Evolutionary conservation across 2,113 vertebrate species (phyloP).

Genomic region (Carassius carassius): DNA sequence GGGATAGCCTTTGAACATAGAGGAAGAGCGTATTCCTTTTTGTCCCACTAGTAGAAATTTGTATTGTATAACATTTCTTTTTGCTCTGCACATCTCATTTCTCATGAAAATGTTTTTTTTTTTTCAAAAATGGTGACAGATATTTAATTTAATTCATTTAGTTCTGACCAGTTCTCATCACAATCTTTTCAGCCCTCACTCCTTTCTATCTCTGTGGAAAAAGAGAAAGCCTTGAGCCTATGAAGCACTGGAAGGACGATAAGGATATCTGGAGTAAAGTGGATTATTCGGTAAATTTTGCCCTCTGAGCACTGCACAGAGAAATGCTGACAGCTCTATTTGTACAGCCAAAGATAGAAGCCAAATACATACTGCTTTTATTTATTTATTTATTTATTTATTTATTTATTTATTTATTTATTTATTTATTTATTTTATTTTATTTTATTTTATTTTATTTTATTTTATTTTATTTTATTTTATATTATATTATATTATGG

Average conservation of each 20-base stretch:
- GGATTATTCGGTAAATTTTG: slow-evolving; percentile 38
- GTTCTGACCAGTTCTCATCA: slow-evolving; percentile 6
- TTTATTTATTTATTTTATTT: too few species aligned
- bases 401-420: too few species aligned
- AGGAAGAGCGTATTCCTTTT: neutral
- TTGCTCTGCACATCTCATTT: neutral
- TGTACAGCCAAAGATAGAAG: slow-evolving; percentile 24
- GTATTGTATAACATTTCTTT: neutral
- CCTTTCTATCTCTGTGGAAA: neutral
- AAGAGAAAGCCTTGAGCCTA: slow-evolving; percentile 37
- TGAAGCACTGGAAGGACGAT: slow-evolving; percentile 20
- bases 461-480: too few species aligned
- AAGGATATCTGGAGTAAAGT: slow-evolving; percentile 44
- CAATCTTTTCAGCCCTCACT: slow-evolving; percentile 12
- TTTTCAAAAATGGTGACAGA: neutral
- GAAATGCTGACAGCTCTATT: slow-evolving; percentile 40
- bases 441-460: too few species aligned
- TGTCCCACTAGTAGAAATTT: neutral
- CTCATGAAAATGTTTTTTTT: neutral
- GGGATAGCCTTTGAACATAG: too few species aligned
- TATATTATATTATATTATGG: too few species aligned
- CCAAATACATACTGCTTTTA: neutral
- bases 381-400: too few species aligned
- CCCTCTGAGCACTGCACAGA: slow-evolving; percentile 15
- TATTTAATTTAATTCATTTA: slow-evolving; percentile 1